phyloP scores from a whole-genome alignment of 2,113 vertebrate genomes.

The Equus przewalskii region DNA sequence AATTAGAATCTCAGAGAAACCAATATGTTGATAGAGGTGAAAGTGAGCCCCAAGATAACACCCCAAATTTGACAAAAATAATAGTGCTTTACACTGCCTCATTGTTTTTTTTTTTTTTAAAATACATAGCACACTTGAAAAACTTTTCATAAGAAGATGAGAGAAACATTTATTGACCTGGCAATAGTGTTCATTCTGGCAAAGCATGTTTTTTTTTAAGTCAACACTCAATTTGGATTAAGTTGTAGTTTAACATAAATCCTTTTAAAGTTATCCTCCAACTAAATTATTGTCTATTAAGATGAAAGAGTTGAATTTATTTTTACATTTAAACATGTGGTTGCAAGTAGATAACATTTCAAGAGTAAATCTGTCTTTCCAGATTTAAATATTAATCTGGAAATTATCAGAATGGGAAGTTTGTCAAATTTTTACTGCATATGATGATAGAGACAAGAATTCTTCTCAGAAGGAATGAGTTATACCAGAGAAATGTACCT shows the following conservation, averaged over 20 bases:
- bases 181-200: not conserved
- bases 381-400: slow-evolving; percentile 47
- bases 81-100: not conserved
- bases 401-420: slow-evolving; percentile 11
- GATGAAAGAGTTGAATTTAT: not conserved
- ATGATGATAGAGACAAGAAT: not conserved
- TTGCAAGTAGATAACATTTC: not conserved
- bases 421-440: not conserved
- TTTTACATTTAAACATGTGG: slow-evolving; percentile 38
- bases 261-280: not conserved
- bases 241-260: not conserved
- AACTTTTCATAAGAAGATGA: not conserved
- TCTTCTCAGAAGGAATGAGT: slow-evolving; percentile 26
- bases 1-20: not conserved
- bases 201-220: not conserved
- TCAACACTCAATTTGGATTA: not conserved
- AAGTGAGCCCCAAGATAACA: not conserved
- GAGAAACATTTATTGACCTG: slow-evolving; percentile 28
- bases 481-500: not conserved
- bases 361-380: slow-evolving; percentile 21
- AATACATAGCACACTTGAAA: not conserved
- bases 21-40: not conserved
- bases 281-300: slow-evolving; percentile 28
- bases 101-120: not conserved
- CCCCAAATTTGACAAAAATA: not conserved